A percentile compares a stretch with the other conserved stretches of the same genome.
These are phyloP conservation scores for Aleiodes testaceus DNA, from an alignment of 2,888 invertebrate genomes.

Conservation along the genomic window DNA sequence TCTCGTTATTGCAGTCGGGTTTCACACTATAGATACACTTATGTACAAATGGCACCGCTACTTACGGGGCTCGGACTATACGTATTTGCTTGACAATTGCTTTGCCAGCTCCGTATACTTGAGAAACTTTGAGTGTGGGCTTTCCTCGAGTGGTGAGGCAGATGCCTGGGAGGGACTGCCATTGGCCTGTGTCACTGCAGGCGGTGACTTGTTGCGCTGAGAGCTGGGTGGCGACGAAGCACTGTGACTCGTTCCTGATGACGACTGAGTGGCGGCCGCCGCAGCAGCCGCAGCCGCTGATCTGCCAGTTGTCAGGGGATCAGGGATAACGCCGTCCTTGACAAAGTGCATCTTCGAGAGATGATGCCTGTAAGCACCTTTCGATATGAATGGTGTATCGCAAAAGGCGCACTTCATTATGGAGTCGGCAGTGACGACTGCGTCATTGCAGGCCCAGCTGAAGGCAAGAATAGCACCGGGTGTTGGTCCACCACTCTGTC, in stretches of 20 bases:
- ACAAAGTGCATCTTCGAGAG: conserved; percentile 96
- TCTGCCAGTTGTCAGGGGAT: conserved; percentile 76
- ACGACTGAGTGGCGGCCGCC: conserved; percentile 72
- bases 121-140: conserved; percentile 96
- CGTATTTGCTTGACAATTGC: conserved; percentile 97
- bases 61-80: conserved; percentile 78
- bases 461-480: conserved; percentile 91
- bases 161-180: conserved; percentile 75
- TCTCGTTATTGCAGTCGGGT: conserved; percentile 59
- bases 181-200: conserved; percentile 69
- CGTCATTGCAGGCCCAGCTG: conserved; percentile 96
- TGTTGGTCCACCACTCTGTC: conserved; percentile 75
- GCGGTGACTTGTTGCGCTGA: conserved; percentile 76
- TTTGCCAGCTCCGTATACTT: conserved; percentile 99
- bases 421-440: conserved; percentile 88
- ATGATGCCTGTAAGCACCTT: conserved; percentile 97
- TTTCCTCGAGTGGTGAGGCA: conserved; percentile 80
- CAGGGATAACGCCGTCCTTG: conserved; percentile 90
- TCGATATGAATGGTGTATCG: conserved; percentile 96
- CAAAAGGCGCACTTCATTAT: conserved; percentile 96
- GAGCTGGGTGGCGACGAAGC: conserved; percentile 73
- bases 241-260: conserved; percentile 61
- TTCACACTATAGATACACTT: conserved; percentile 72
- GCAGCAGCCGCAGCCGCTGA: conserved; percentile 74
- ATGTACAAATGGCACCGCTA: conserved; percentile 74